Evolutionary conservation across 2,797 vertebrate genomes (phyloP).

Genomic region (Toxotes lorentzi): DNA sequence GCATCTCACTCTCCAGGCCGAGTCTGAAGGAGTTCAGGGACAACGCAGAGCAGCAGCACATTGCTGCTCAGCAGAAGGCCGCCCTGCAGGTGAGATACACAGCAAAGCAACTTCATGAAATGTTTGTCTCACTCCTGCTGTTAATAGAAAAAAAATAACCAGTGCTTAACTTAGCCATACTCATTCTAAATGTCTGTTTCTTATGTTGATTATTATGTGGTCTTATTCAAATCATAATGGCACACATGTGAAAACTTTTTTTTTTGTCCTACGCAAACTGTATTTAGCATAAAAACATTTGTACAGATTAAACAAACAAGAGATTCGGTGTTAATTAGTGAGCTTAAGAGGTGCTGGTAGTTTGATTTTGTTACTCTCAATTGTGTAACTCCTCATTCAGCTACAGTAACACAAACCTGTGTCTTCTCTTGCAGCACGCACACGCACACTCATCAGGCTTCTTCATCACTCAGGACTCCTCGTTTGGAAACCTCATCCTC

Average conservation of each 20-base stretch:
- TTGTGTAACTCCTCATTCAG: not conserved
- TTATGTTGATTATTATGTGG: not conserved
- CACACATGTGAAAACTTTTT: not conserved
- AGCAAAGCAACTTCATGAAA: not conserved
- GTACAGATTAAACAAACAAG: not conserved
- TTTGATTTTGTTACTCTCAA: not conserved
- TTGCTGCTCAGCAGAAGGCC: slow-evolving; percentile 96
- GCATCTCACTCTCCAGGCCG: slow-evolving; percentile 91
- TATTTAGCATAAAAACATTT: too few relatives aligned
- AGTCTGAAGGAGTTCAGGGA: slow-evolving; percentile 93
- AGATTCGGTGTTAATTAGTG: too few relatives aligned
- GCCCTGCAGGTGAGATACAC: slow-evolving; percentile 83
- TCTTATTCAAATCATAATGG: not conserved
- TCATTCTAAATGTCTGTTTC: not conserved
- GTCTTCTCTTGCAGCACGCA: slow-evolving; percentile 89
- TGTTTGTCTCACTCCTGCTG: not conserved
- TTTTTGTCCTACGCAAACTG: too few relatives aligned
- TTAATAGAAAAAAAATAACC: not conserved
- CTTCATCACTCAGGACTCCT: slow-evolving; percentile 99
- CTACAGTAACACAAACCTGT: not conserved
- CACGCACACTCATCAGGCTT: slow-evolving; percentile 96
- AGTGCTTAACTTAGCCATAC: not conserved
- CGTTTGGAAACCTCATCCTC: slow-evolving; percentile 98
- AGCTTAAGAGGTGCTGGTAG: not conserved
- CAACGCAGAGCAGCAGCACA: slow-evolving; percentile 96